Percentiles rank a stretch among this genome's conserved stretches.
Conservation (phyloP, 2,888 invertebrate species). For the Clostera curtula region DNA sequence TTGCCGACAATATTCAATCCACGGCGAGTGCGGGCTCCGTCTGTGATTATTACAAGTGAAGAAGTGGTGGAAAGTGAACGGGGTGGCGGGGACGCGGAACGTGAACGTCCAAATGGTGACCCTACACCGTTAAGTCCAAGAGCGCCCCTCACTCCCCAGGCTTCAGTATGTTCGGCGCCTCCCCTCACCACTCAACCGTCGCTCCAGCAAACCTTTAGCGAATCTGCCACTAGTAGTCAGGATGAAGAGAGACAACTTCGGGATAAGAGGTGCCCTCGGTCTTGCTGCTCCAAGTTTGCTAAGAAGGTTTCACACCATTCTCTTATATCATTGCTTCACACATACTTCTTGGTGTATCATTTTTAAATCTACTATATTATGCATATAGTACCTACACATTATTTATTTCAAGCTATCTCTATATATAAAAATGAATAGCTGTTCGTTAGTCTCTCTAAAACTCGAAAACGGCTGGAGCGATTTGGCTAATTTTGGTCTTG, state of each 20-base stretch:
- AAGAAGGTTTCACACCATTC: conserved; percentile 85
- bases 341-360: too few species aligned
- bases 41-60: conserved; percentile 80
- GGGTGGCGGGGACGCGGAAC: conserved; percentile 43
- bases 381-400: too few species aligned
- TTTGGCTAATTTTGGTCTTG: too few species aligned
- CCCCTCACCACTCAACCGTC: conserved; percentile 64
- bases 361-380: too few species aligned
- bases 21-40: conserved; percentile 79
- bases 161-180: conserved; percentile 66
- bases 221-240: conserved; percentile 76
- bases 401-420: too few species aligned
- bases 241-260: conserved; percentile 73
- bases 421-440: too few species aligned
- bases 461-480: too few species aligned
- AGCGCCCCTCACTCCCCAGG: conserved; percentile 62
- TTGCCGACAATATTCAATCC: conserved; percentile 89
- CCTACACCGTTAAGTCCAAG: conserved; percentile 62
- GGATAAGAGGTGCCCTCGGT: conserved; percentile 78
- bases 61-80: conserved; percentile 67
- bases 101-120: conserved; percentile 64
- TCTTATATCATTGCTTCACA: too few species aligned
- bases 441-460: too few species aligned
- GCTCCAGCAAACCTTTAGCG: conserved; percentile 63
- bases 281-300: conserved; percentile 88